These are phyloP conservation scores for Pissodes strobi DNA, from an alignment of 1,140 invertebrate species.

Conservation along the genomic window DNA sequence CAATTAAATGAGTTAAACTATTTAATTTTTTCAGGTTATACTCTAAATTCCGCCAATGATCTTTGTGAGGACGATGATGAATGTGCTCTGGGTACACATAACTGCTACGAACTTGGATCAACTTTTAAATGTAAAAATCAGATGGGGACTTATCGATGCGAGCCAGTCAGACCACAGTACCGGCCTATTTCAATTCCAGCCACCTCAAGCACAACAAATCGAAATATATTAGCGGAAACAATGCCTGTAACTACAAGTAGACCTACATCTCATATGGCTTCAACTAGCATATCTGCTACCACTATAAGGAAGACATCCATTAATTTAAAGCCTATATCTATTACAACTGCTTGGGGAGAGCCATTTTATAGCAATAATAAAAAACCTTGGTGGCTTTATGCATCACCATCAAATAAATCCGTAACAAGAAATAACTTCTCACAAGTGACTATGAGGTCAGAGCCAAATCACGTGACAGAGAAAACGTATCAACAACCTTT, in stretches of 20 bases:
- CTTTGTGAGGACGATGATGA: constrained; percentile 95
- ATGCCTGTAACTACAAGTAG: not conserved
- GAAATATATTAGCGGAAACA: too few relatives aligned
- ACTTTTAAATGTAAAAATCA: constrained; percentile 87
- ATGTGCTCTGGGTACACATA: constrained; percentile 79
- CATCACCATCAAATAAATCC: not conserved
- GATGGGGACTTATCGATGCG: constrained; percentile 77
- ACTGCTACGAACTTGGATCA: constrained; percentile 68
- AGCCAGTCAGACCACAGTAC: constrained; percentile 53
- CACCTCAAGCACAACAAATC: not conserved
- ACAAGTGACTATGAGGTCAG: too few relatives aligned
- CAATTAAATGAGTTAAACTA: not conserved
- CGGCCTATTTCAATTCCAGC: constrained; percentile 35
- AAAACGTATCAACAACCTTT: too few relatives aligned
- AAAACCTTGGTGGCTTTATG: not conserved
- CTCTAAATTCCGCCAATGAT: constrained; percentile 83
- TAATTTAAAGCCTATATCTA: constrained; percentile 5
- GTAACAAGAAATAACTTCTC: not conserved
- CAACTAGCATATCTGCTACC: not conserved
- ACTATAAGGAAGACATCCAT: too few relatives aligned
- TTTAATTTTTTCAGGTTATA: constrained; percentile 71
- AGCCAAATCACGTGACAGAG: not conserved
- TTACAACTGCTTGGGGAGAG: constrained; percentile 13
- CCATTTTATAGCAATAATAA: constrained; percentile 10
- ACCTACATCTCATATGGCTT: not conserved